phyloP scores from a whole-genome alignment of 2,888 invertebrate genomes.

The Drosophila paramelanica region DNA sequence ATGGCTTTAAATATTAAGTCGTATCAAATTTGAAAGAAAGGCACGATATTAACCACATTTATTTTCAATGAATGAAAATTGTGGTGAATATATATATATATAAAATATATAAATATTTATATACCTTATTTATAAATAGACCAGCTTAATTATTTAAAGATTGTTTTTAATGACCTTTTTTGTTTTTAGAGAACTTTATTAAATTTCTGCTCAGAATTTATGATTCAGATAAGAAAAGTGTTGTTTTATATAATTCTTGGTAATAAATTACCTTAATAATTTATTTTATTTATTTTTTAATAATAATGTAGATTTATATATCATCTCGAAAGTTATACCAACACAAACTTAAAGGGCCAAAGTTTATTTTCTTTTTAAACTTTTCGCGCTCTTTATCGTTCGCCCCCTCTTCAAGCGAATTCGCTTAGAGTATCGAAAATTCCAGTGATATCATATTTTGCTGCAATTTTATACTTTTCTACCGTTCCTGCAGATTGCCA shows the following conservation, averaged over 20 bases:
- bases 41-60: slow-evolving; percentile 1
- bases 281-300: not conserved
- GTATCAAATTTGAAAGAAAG: not conserved
- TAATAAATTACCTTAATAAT: too few species aligned
- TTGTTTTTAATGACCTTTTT: not conserved
- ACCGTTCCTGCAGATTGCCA: slow-evolving; percentile 50
- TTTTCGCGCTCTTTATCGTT: not conserved
- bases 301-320: not conserved
- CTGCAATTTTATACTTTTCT: slow-evolving; percentile 48
- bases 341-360: not conserved
- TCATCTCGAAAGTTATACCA: too few species aligned
- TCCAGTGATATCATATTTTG: slow-evolving; percentile 43
- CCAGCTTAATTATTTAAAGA: not conserved
- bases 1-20: slow-evolving; percentile 6
- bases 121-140: not conserved
- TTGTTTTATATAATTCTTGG: too few species aligned
- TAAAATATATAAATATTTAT: slow-evolving; percentile 15
- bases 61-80: slow-evolving; percentile 9
- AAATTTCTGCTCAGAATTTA: not conserved
- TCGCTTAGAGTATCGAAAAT: slow-evolving; percentile 30
- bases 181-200: not conserved
- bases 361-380: not conserved
- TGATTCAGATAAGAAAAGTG: not conserved
- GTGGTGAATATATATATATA: not conserved
- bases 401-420: not conserved